Conservation (phyloP, 2,797 vertebrate species). For the Spondyliosoma cantharus region DNA sequence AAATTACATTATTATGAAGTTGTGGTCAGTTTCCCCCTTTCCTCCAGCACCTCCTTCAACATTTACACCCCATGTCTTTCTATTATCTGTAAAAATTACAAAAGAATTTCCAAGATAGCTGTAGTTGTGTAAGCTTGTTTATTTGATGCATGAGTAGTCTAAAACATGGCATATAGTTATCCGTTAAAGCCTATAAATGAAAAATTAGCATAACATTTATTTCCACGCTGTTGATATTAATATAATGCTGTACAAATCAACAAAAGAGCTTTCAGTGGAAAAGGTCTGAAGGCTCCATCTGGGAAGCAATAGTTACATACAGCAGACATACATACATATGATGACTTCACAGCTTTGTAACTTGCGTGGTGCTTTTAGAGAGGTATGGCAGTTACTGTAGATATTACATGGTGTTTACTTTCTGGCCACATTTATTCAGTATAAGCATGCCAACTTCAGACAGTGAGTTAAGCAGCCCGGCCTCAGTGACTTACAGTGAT, state of each 20-base stretch:
- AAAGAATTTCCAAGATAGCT: neutral
- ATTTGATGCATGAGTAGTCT: constrained; percentile 25
- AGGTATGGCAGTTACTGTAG: constrained; percentile 13
- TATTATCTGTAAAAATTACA: neutral
- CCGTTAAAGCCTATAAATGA: constrained; percentile 14
- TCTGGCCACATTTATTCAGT: neutral
- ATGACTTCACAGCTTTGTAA: constrained; percentile 1
- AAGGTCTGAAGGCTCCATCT: constrained; percentile 13
- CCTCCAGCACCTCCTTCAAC: neutral
- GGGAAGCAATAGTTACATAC: neutral
- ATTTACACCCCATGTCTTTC: neutral
- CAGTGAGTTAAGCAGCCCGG: neutral
- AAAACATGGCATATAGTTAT: constrained; percentile 9
- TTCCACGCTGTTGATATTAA: neutral
- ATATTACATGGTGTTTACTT: constrained; percentile 1
- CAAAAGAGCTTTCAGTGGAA: constrained; percentile 18
- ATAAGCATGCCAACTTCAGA: neutral
- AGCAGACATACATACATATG: neutral
- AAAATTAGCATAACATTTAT: neutral
- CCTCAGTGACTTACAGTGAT: constrained; percentile 3
- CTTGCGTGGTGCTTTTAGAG: constrained; percentile 13
- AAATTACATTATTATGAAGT: too few species aligned
- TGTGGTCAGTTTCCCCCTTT: neutral
- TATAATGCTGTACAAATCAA: constrained; percentile 47
- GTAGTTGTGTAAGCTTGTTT: constrained; percentile 32